Base-by-base conservation (phyloP, 2,797 vertebrate species). In the Discoglossus pictus region DNA sequence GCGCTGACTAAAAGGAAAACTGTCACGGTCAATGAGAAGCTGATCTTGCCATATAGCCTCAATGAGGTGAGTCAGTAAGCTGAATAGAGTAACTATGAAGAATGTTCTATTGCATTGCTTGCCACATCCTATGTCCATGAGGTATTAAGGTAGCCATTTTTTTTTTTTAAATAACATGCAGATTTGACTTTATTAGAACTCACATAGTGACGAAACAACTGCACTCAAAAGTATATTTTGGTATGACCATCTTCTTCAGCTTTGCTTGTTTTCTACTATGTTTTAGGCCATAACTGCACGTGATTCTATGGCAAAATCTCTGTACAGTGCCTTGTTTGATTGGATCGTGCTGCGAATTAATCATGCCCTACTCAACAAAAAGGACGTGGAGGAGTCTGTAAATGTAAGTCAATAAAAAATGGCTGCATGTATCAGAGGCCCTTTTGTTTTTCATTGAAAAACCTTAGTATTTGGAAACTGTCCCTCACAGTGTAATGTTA, bases 331-430 rank as follows among this genome's bases (percentile, higher is more conserved):
- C 15, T 85, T 99, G 61, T 98, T 99, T 44, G 96, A 99, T 40
- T 98, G 97, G 97, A 96, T 99, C 4, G 83, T 97, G 65, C 86
- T 99, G 60, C 87, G 94, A 52, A 95, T 98, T 79, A 99, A 99
- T 82, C 96, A 97, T 0, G 93, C 97, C 0, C 86, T 97, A 42
- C 89, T 98, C 59, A 99, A 97, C 67, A 92, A 91, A 77, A 93
- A 90, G 65, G 96, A 99, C 80, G 85, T 96, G 89, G 92, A 95
- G 63, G 95, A 94, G 53, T 91, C 95, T 0, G 87, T 96, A 47
- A 85, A 87, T 25, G 97, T 98, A 79, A 88, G 90, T 81, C 12
- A n/a, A 17, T n/a, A n/a, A n/a, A n/a, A n/a, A n/a, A n/a, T n/a
- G n/a, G n/a, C n/a, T n/a, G n/a, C n/a, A n/a, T n/a, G n/a, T n/a